A percentile compares a stretch with the other conserved stretches of the same genome.
Conservation (phyloP, 2,888 invertebrate species). For the Mesorhabditis belari region DNA sequence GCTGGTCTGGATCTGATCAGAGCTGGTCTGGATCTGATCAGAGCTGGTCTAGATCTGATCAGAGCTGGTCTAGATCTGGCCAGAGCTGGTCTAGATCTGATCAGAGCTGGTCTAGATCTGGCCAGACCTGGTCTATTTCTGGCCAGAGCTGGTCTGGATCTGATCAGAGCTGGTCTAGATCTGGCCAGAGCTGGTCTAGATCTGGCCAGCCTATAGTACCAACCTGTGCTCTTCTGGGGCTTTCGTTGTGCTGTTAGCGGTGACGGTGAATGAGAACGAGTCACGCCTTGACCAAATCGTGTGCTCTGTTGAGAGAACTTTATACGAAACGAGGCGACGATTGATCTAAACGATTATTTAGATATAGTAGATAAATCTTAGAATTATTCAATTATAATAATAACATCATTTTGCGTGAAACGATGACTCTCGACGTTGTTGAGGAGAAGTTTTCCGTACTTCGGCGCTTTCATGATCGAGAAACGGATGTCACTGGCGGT, state of each 20-base stretch:
- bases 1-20: too few relatives aligned
- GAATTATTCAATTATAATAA: background rate
- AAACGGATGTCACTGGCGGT: constrained; percentile 37
- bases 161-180: too few relatives aligned
- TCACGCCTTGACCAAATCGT: constrained; percentile 31
- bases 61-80: too few relatives aligned
- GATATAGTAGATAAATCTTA: background rate
- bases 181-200: background rate
- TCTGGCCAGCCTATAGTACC: background rate
- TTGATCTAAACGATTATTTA: constrained; percentile 21
- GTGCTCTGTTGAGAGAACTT: constrained; percentile 16
- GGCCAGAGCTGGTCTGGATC: too few relatives aligned
- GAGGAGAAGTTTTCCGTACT: constrained; percentile 32
- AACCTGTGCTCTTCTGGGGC: constrained; percentile 16
- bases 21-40: too few relatives aligned
- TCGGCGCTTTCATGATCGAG: constrained; percentile 27
- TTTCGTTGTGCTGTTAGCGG: constrained; percentile 18
- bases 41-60: too few relatives aligned
- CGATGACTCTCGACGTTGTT: constrained; percentile 15
- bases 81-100: too few relatives aligned
- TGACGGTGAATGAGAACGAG: constrained; percentile 23
- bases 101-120: too few relatives aligned
- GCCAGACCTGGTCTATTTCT: too few relatives aligned
- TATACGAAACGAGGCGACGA: constrained; percentile 24
- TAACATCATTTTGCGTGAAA: constrained; percentile 29